phyloP scores from a whole-genome alignment of 1,140 invertebrate genomes.

The Lepeophtheirus salmonis region DNA sequence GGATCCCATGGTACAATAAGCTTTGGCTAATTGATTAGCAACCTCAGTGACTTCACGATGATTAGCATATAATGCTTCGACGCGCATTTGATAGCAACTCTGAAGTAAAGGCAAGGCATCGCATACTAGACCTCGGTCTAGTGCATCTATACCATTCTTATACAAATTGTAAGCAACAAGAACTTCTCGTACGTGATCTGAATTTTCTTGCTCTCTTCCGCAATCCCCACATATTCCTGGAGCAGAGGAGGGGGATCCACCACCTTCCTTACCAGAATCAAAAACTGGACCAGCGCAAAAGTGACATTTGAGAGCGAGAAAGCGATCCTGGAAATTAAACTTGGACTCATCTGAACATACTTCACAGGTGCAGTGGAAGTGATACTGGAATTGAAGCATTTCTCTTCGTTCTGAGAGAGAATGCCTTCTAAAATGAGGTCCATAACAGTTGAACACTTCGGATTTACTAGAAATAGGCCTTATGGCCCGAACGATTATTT shows the following conservation, averaged over 20 bases:
- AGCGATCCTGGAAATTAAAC: slow-evolving; percentile 27
- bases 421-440: slow-evolving; percentile 43
- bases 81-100: slow-evolving; percentile 29
- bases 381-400: slow-evolving; percentile 43
- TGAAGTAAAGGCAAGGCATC: slow-evolving; percentile 30
- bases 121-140: slow-evolving; percentile 24
- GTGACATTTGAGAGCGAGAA: slow-evolving; percentile 25
- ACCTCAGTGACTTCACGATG: slow-evolving; percentile 31
- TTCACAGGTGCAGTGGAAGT: slow-evolving; percentile 44
- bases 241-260: slow-evolving; percentile 11
- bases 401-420: slow-evolving; percentile 35
- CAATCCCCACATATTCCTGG: slow-evolving; percentile 24
- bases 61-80: slow-evolving; percentile 30
- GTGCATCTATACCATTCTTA: slow-evolving; percentile 24
- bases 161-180: slow-evolving; percentile 24
- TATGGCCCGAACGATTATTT: slow-evolving; percentile 36
- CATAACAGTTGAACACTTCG: slow-evolving; percentile 54
- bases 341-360: slow-evolving; percentile 33
- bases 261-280: slow-evolving; percentile 13
- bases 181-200: slow-evolving; percentile 23
- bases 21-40: slow-evolving; percentile 34
- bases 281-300: slow-evolving; percentile 23
- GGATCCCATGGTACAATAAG: slow-evolving; percentile 31
- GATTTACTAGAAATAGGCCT: slow-evolving; percentile 33
- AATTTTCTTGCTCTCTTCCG: slow-evolving; percentile 22